Conservation (phyloP, 2,797 vertebrate species). For the Chiloscyllium punctatum region DNA sequence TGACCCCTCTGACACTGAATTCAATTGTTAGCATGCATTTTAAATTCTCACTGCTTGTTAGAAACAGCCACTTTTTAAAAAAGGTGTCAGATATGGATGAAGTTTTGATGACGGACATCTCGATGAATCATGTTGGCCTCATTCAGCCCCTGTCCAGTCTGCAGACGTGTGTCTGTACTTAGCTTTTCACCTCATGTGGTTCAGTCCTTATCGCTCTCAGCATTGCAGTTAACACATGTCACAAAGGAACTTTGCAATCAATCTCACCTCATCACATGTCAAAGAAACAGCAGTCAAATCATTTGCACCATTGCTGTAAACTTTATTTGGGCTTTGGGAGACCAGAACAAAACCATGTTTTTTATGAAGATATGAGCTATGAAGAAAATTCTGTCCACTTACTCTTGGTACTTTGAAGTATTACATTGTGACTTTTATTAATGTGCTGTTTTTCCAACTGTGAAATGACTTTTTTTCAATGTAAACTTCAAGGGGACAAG, state of each 20-base stretch:
- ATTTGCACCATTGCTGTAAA: background rate
- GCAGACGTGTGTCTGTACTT: background rate
- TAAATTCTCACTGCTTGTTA: background rate
- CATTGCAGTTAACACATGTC: background rate
- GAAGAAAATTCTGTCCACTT: background rate
- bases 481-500: background rate
- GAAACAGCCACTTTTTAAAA: background rate
- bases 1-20: background rate
- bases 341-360: background rate
- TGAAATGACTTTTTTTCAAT: background rate
- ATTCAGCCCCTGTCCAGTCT: background rate
- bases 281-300: background rate
- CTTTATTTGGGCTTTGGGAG: background rate
- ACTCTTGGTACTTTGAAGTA: background rate
- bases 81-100: background rate
- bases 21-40: background rate
- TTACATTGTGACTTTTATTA: background rate
- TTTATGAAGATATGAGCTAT: background rate
- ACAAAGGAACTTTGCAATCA: background rate
- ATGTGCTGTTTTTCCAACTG: background rate
- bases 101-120: background rate
- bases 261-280: background rate
- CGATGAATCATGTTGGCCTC: background rate
- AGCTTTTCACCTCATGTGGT: background rate
- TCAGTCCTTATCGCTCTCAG: background rate